These are phyloP conservation scores for Unio delphinus DNA, from an alignment of 2,888 invertebrate species.

Conservation along the genomic window DNA sequence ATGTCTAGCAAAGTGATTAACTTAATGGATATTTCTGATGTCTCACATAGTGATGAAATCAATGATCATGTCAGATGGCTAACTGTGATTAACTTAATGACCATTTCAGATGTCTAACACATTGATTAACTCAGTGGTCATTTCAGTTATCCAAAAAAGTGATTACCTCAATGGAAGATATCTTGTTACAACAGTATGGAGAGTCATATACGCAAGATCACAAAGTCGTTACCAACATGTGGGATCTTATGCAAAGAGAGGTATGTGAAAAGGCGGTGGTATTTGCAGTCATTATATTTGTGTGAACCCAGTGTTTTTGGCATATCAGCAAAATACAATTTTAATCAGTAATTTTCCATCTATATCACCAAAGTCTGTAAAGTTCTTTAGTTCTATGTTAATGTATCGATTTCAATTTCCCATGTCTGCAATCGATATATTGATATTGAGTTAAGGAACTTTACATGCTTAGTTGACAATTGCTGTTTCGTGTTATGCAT, in stretches of 20 bases:
- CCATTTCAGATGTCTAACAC: slow-evolving; percentile 32
- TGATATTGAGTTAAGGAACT: too few relatives aligned
- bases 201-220: slow-evolving; percentile 25
- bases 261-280: slow-evolving; percentile 10
- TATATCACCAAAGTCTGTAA: too few relatives aligned
- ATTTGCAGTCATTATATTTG: background rate
- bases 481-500: too few relatives aligned
- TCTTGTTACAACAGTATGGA: slow-evolving; percentile 39
- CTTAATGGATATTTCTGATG: slow-evolving; percentile 22
- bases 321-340: too few relatives aligned
- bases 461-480: too few relatives aligned
- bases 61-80: slow-evolving; percentile 27
- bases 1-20: background rate
- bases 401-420: too few relatives aligned
- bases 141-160: slow-evolving; percentile 37
- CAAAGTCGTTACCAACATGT: slow-evolving; percentile 41
- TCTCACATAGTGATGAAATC: slow-evolving; percentile 32
- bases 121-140: slow-evolving; percentile 20
- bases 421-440: too few relatives aligned
- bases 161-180: slow-evolving; percentile 38
- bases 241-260: slow-evolving; percentile 46
- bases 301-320: too few relatives aligned
- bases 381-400: too few relatives aligned
- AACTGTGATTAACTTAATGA: slow-evolving; percentile 22
- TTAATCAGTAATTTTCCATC: too few relatives aligned